A percentile compares a stretch with the other conserved stretches of the same genome.
These are phyloP conservation scores for Enteromius thamalakanensis DNA, from an alignment of 2,797 vertebrate genomes.

Conservation along the genomic window DNA sequence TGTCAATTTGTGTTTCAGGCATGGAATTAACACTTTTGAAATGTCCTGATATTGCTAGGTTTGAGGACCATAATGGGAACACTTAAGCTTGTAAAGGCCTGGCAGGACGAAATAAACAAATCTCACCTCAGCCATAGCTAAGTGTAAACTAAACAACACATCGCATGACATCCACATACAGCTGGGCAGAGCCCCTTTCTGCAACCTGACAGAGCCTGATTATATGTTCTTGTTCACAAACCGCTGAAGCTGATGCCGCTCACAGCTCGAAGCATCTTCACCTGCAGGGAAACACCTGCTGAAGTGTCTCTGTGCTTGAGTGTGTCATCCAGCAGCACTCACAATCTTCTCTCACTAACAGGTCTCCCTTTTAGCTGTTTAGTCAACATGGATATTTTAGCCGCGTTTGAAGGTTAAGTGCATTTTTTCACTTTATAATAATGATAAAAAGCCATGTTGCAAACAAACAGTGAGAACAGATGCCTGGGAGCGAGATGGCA, in stretches of 20 bases:
- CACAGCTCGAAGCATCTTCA: constrained; percentile 26
- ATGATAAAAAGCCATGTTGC: constrained; percentile 29
- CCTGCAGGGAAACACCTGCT: constrained; percentile 29
- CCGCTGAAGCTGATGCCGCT: constrained; percentile 60
- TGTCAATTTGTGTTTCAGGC: not conserved
- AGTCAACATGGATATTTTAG: constrained; percentile 2
- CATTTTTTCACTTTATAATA: not conserved
- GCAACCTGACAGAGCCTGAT: constrained; percentile 2
- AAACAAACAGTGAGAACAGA: constrained; percentile 41
- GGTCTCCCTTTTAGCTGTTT: constrained; percentile 7
- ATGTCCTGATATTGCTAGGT: not conserved
- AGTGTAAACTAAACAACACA: not conserved
- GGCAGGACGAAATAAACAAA: not conserved
- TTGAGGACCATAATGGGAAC: not conserved
- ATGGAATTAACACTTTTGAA: not conserved
- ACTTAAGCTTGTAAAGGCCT: not conserved
- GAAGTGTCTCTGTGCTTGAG: constrained; percentile 6
- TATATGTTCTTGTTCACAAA: constrained; percentile 45
- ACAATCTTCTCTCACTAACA: not conserved
- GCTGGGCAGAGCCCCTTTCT: not conserved
- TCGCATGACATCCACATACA: not conserved
- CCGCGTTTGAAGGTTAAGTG: not conserved
- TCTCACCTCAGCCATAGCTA: not conserved
- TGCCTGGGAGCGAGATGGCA: constrained; percentile 45
- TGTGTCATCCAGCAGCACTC: constrained; percentile 4